phyloP scores from a whole-genome alignment of 2,888 invertebrate genomes.

The Drosophila colorata region DNA sequence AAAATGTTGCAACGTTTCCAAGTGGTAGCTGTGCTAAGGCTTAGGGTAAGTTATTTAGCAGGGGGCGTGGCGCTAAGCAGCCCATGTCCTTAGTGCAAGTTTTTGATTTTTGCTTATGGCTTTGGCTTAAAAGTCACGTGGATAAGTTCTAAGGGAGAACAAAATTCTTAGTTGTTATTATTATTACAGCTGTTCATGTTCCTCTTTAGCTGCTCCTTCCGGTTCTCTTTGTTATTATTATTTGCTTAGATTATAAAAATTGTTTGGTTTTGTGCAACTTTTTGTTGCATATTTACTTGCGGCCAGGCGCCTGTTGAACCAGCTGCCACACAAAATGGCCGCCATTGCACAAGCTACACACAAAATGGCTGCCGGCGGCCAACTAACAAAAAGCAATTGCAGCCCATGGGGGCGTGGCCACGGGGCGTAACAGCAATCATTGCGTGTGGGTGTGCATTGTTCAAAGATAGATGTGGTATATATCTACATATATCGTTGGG shows the following conservation, averaged over 20 bases:
- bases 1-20: slow-evolving; percentile 8
- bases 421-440: slow-evolving; percentile 36
- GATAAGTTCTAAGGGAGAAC: neutral
- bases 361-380: slow-evolving; percentile 45
- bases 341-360: slow-evolving; percentile 32
- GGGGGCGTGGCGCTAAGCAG: slow-evolving; percentile 11
- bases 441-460: slow-evolving; percentile 1
- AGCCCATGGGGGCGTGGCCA: slow-evolving; percentile 18
- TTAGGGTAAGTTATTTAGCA: neutral
- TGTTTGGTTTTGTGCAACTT: slow-evolving; percentile 17
- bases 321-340: slow-evolving; percentile 40
- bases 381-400: slow-evolving; percentile 38
- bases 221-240: slow-evolving; percentile 7
- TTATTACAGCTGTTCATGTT: slow-evolving; percentile 18
- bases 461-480: slow-evolving; percentile 8
- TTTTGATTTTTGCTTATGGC: neutral
- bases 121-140: neutral
- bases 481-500: slow-evolving; percentile 12
- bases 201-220: neutral
- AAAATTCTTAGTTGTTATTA: slow-evolving; percentile 7
- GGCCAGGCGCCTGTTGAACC: slow-evolving; percentile 8
- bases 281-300: slow-evolving; percentile 44
- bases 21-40: neutral
- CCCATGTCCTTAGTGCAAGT: slow-evolving; percentile 10
- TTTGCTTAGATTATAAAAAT: slow-evolving; percentile 14